phyloP scores from a whole-genome alignment of 2,113 vertebrate species.

The Opisthocomus hoazin region DNA sequence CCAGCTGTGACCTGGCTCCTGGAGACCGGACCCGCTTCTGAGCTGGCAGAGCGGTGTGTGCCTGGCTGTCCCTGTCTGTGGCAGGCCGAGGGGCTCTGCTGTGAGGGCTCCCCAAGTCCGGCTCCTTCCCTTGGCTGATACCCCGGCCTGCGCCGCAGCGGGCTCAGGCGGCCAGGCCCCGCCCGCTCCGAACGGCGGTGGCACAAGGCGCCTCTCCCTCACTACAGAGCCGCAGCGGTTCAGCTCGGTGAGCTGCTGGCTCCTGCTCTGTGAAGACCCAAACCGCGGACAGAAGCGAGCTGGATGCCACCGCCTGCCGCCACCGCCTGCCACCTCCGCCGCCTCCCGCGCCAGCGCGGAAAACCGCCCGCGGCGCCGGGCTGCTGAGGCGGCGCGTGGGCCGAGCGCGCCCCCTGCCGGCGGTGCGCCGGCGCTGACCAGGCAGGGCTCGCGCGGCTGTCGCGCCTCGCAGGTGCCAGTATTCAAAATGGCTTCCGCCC shows the following conservation, averaged over 20 bases:
- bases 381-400: not conserved
- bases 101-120: rapidly evolving
- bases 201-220: not conserved
- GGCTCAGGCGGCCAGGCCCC: not conserved
- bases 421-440: rapidly evolving
- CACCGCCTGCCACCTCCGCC: too few relatives aligned
- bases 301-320: too few relatives aligned
- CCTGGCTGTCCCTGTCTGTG: rapidly evolving
- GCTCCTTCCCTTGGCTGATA: too few relatives aligned
- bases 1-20: not conserved
- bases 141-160: not conserved
- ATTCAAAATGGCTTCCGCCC: not conserved
- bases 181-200: rapidly evolving
- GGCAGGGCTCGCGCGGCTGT: rapidly evolving
- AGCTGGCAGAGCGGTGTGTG: not conserved
- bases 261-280: rapidly evolving
- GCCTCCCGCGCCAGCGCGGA: too few relatives aligned
- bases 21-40: not conserved
- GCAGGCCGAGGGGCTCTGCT: rapidly evolving
- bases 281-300: not conserved
- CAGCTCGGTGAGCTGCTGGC: too few relatives aligned
- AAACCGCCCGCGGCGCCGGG: not conserved
- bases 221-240: not conserved
- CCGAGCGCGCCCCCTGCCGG: not conserved
- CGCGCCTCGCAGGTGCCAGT: not conserved